A percentile compares a stretch with the other conserved stretches of the same genome.
These are phyloP conservation scores for Psilanteris sp. DNA, from an alignment of 1,140 invertebrate species.

Conservation along the genomic window DNA sequence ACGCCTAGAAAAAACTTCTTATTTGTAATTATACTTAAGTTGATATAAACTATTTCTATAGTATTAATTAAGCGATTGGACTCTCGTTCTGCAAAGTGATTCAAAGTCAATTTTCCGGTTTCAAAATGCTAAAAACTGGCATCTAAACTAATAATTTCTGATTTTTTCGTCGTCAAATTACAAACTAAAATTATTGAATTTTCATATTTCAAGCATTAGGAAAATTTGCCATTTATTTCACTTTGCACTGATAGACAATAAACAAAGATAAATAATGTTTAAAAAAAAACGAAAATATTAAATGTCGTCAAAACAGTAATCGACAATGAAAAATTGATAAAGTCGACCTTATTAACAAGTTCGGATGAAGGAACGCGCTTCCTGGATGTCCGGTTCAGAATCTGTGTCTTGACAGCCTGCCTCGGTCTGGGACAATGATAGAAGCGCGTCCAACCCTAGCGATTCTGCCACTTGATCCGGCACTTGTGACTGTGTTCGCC, in stretches of 20 bases:
- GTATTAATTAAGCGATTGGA: slow-evolving; percentile 43
- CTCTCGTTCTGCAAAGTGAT: slow-evolving; percentile 40
- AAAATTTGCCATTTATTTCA: slow-evolving; percentile 15
- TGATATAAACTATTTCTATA: slow-evolving; percentile 40
- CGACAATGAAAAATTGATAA: slow-evolving; percentile 1
- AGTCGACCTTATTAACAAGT: slow-evolving; percentile 68
- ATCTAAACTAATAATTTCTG: slow-evolving; percentile 5
- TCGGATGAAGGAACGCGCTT: slow-evolving; percentile 70
- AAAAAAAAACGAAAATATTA: neutral
- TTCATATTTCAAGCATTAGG: neutral
- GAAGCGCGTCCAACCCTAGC: slow-evolving; percentile 77
- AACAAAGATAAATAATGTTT: neutral
- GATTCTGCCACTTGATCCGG: slow-evolving; percentile 69
- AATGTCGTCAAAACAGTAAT: slow-evolving; percentile 2
- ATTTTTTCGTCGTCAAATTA: slow-evolving; percentile 18
- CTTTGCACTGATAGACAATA: slow-evolving; percentile 18
- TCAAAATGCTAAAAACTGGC: neutral
- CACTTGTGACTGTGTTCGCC: slow-evolving; percentile 67
- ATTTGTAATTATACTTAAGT: slow-evolving; percentile 47
- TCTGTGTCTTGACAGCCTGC: slow-evolving; percentile 72
- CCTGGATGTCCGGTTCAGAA: slow-evolving; percentile 73
- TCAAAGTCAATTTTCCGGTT: neutral
- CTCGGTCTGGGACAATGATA: slow-evolving; percentile 76
- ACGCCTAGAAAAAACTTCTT: slow-evolving; percentile 45
- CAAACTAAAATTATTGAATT: slow-evolving; percentile 1